phyloP scores from a whole-genome alignment of 2,888 invertebrate species.

The Aphidius colemani region DNA sequence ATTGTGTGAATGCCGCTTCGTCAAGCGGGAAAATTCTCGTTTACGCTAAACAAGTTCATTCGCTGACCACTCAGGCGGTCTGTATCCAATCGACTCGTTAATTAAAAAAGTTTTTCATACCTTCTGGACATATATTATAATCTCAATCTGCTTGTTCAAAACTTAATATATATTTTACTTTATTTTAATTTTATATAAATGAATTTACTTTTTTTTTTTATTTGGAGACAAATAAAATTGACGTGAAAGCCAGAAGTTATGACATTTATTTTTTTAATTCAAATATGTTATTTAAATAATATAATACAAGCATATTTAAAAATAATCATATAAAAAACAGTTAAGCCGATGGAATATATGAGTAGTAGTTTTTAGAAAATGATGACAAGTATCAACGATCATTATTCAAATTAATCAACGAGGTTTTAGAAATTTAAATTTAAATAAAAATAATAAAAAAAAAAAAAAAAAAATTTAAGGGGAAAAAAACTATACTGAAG shows the following conservation, averaged over 20 bases:
- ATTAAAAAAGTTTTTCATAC: slow-evolving; percentile 12
- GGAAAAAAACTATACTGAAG: neutral
- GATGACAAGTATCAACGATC: slow-evolving; percentile 7
- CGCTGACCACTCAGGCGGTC: slow-evolving; percentile 4
- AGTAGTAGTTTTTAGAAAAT: neutral
- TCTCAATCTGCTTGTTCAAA: too few relatives aligned
- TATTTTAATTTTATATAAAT: too few relatives aligned
- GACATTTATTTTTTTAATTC: too few relatives aligned
- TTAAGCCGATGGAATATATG: neutral
- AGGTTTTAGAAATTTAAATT: slow-evolving; percentile 12
- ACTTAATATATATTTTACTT: too few relatives aligned
- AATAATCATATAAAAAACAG: neutral
- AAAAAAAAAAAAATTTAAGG: too few relatives aligned
- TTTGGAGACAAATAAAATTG: neutral
- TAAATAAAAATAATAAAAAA: too few relatives aligned
- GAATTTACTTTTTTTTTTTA: too few relatives aligned
- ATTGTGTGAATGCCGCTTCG: too few relatives aligned
- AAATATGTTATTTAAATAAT: neutral
- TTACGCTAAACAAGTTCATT: slow-evolving; percentile 23
- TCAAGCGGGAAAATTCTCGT: slow-evolving; percentile 15
- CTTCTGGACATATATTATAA: neutral
- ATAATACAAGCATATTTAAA: neutral
- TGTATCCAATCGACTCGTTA: slow-evolving; percentile 14
- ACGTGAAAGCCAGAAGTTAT: too few relatives aligned
- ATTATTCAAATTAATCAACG: slow-evolving; percentile 20